phyloP scores from a whole-genome alignment of 2,797 vertebrate species.

The Gallirallus australis region DNA sequence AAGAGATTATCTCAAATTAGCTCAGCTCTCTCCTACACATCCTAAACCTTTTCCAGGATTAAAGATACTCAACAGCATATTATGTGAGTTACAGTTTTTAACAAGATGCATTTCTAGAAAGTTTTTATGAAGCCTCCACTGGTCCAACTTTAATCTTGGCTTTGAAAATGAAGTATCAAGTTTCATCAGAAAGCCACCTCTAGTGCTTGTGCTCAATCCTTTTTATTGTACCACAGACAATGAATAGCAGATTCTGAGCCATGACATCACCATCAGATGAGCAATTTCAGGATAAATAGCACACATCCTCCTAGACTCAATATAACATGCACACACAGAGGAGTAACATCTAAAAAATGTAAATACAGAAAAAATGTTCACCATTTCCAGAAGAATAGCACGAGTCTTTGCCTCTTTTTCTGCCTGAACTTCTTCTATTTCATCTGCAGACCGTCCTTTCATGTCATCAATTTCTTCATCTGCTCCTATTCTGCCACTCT shows the following conservation, averaged over 20 bases:
- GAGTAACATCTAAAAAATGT: not conserved
- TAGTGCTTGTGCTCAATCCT: not conserved
- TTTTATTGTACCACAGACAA: not conserved
- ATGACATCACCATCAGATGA: not conserved
- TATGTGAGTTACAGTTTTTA: not conserved
- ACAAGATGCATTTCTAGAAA: not conserved
- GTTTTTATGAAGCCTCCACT: not conserved
- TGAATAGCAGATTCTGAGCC: not conserved
- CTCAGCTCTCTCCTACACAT: not conserved
- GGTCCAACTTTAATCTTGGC: not conserved
- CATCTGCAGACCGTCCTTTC: slow-evolving; percentile 87
- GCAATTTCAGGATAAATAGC: not conserved
- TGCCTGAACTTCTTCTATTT: slow-evolving; percentile 91
- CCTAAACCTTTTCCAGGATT: not conserved
- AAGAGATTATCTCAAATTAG: not conserved
- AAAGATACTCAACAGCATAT: not conserved
- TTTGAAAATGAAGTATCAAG: not conserved
- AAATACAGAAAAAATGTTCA: slow-evolving; percentile 64
- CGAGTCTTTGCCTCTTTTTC: slow-evolving; percentile 97
- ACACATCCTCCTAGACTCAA: not conserved
- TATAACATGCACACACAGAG: not conserved
- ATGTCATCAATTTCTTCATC: slow-evolving; percentile 92
- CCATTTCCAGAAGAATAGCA: slow-evolving; percentile 97
- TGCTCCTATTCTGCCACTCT: slow-evolving; percentile 97
- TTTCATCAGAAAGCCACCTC: not conserved